These are phyloP conservation scores for Coecobrya sp. DNA, from an alignment of 2,888 invertebrate species.

Conservation along the genomic window DNA sequence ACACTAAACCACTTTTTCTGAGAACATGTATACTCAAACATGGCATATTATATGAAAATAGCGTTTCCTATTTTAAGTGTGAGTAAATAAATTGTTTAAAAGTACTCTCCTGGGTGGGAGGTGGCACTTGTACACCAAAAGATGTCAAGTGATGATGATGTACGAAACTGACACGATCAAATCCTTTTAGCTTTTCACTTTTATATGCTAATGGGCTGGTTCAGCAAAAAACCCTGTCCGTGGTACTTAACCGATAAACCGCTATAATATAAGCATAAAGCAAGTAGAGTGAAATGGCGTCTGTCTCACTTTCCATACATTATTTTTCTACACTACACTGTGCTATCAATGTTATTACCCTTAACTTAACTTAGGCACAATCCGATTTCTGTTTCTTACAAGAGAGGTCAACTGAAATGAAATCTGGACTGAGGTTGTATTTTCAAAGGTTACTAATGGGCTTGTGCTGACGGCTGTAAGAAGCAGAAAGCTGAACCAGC, in stretches of 20 bases:
- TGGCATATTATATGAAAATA: background rate
- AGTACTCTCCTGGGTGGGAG: background rate
- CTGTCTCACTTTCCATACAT: background rate
- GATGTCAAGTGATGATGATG: slow-evolving; percentile 41
- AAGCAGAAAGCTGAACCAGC: background rate
- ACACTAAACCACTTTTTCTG: background rate
- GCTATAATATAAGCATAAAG: background rate
- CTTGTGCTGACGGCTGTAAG: background rate
- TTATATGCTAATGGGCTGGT: slow-evolving; percentile 38
- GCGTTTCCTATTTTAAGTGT: background rate
- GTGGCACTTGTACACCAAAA: background rate
- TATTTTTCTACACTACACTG: background rate
- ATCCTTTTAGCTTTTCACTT: slow-evolving; percentile 14
- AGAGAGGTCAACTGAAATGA: slow-evolving; percentile 1
- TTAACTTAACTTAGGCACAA: background rate
- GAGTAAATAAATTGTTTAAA: slow-evolving; percentile 37
- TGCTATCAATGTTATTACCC: background rate
- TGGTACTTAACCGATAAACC: background rate
- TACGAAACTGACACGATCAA: slow-evolving; percentile 37
- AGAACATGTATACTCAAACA: background rate
- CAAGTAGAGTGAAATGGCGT: background rate
- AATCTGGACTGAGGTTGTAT: background rate
- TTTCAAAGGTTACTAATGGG: slow-evolving; percentile 13
- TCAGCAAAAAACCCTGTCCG: background rate
- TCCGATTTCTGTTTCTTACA: background rate